These are phyloP conservation scores for Girardia tigrina DNA, from an alignment of 2,888 invertebrate species.

Conservation along the genomic window DNA sequence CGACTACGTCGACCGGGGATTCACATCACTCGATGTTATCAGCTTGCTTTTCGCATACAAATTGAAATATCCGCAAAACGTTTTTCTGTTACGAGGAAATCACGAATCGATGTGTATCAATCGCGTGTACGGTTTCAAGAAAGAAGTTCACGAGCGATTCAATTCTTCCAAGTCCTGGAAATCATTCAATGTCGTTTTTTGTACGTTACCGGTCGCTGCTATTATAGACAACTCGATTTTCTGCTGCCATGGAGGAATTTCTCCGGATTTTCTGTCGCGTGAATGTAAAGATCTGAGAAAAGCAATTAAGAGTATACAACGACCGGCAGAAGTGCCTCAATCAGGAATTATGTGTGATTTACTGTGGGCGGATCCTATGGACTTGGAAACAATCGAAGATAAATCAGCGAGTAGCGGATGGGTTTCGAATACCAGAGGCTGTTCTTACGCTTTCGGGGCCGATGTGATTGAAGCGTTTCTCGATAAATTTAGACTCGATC, in stretches of 20 bases:
- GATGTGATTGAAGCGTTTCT: slow-evolving; percentile 34
- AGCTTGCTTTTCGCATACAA: slow-evolving; percentile 32
- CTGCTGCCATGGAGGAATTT: slow-evolving; percentile 34
- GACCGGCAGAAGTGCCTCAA: slow-evolving; percentile 30
- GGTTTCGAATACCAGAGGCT: slow-evolving; percentile 31
- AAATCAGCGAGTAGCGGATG: neutral
- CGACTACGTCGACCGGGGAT: slow-evolving; percentile 32
- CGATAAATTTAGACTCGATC: slow-evolving; percentile 31
- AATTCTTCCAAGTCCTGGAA: slow-evolving; percentile 28
- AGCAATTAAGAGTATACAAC: slow-evolving; percentile 24
- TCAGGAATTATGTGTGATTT: slow-evolving; percentile 32
- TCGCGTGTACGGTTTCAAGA: slow-evolving; percentile 33
- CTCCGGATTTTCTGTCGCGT: slow-evolving; percentile 21
- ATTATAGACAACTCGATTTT: slow-evolving; percentile 32
- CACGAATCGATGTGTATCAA: slow-evolving; percentile 33
- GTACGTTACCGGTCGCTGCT: slow-evolving; percentile 29
- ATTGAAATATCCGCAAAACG: slow-evolving; percentile 29
- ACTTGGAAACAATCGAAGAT: slow-evolving; percentile 16
- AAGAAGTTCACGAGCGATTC: slow-evolving; percentile 33
- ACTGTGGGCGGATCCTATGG: slow-evolving; percentile 35
- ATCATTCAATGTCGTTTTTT: slow-evolving; percentile 32
- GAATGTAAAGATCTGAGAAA: neutral
- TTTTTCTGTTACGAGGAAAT: slow-evolving; percentile 35
- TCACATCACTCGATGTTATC: slow-evolving; percentile 28
- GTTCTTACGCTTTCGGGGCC: slow-evolving; percentile 33